Percentiles rank a stretch among this genome's conserved stretches.
Evolutionary conservation across 2,113 vertebrate genomes (phyloP).

Genomic region (Myodes glareolus): DNA sequence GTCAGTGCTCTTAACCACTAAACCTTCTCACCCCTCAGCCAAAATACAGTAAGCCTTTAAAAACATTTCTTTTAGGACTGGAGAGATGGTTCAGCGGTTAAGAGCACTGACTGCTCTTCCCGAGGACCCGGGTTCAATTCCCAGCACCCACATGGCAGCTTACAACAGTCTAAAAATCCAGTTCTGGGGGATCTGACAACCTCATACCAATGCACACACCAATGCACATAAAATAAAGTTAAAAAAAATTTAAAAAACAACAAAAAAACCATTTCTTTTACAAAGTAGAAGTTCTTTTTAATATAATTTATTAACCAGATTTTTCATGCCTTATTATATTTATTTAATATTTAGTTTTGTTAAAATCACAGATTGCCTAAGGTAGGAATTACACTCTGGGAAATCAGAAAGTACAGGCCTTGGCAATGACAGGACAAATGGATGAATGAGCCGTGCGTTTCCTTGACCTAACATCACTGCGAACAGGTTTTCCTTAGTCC

Average conservation of each 20-base stretch:
- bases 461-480: not conserved
- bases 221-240: no score
- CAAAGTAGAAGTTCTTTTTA: not conserved
- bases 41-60: not conserved
- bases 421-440: not conserved
- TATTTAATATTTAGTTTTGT: not conserved
- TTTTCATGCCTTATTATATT: constrained; percentile 24
- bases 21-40: not conserved
- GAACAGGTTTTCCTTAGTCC: not conserved
- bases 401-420: not conserved
- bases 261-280: not conserved
- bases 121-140: no score
- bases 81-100: no score
- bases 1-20: not conserved
- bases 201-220: no score
- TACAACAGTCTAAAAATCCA: no score
- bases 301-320: not conserved
- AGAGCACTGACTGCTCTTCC: no score
- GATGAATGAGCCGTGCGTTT: not conserved
- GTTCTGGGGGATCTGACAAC: no score
- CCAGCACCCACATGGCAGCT: no score
- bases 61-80: not conserved
- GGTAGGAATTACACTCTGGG: not conserved
- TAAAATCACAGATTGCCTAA: not conserved
- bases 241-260: no score